Evolutionary conservation across 2,797 vertebrate species (phyloP), one percentile per base, ranked within the genome.

Genomic region (Pelobates cultripes): DNA sequence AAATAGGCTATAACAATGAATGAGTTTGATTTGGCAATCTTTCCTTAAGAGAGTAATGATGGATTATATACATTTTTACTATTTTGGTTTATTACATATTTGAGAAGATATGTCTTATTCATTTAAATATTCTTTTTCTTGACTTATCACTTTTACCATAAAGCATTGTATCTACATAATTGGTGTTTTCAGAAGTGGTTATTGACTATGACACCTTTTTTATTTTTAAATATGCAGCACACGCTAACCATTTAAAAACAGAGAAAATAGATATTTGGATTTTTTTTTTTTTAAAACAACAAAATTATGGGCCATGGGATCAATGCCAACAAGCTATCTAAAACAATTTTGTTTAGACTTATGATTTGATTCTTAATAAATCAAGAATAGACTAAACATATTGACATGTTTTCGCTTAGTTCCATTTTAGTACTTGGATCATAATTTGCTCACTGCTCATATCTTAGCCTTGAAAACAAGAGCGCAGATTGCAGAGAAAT

Each of bases 401-500:
- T 57, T 57, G 55, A 10, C 13, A 12, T 14, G 13, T 57, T 57
- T 7, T 57, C 13, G 4, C 55, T 5, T 14, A 12, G 5, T 15
- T 57, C 55, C 14, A 15, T 4, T 15, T 57, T 57, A 4, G 9
- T 57, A 17, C 9, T 72, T 17, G 43, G 5, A 9, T 63, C 61
- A 45, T 43, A 5, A 5, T 64, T 42, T 6, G 7, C 10, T 14
- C 5, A 4, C 12, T 63, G 28, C 60, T 71, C 8, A n/a, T 43
- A 47, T 64, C 42, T 13, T 64, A 60, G n/a, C 67, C 42, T 60
- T 60, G 41, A 57, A 45, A 43, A 70, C 42, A 14, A 67, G 45
- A 13, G 12, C 14, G 51, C 76, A 70, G 42, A 70, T 45, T 78
- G 53, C 57, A 57, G 57, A 64, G 9, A 70, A 43, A 53, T 2